A percentile compares a stretch with the other conserved stretches of the same genome.
Conservation (phyloP, 1,140 invertebrate species). For the Drosophila persimilis region DNA sequence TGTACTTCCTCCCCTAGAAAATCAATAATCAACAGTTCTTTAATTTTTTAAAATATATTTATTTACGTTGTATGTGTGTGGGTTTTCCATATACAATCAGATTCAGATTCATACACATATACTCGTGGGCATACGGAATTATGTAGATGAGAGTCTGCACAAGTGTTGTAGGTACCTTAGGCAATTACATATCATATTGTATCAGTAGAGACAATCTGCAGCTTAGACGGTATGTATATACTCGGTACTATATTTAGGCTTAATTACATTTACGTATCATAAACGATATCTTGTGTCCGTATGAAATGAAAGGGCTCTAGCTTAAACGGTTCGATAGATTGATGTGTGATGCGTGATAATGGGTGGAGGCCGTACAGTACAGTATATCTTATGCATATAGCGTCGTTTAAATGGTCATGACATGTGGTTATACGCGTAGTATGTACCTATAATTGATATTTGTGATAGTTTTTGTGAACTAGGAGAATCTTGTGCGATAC, state of each 20-base stretch:
- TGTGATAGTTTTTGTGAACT: constrained; percentile 16
- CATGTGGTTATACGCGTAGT: neutral
- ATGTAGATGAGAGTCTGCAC: constrained; percentile 68
- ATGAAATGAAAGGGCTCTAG: constrained; percentile 29
- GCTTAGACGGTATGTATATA: constrained; percentile 41
- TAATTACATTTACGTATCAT: constrained; percentile 68
- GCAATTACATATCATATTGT: constrained; percentile 69
- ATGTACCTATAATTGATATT: constrained; percentile 28
- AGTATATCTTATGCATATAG: constrained; percentile 42
- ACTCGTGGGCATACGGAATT: constrained; percentile 37
- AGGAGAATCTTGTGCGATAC: constrained; percentile 39
- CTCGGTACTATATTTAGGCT: constrained; percentile 47
- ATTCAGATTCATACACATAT: constrained; percentile 44
- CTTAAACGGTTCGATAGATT: no score
- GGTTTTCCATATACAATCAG: constrained; percentile 65
- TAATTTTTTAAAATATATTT: constrained; percentile 80
- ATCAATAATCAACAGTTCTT: neutral
- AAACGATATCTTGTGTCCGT: constrained; percentile 47
- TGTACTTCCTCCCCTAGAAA: neutral
- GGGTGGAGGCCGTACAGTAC: neutral
- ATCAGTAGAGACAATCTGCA: constrained; percentile 56
- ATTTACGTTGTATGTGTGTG: constrained; percentile 52
- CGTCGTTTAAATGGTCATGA: constrained; percentile 47
- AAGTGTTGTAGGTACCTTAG: constrained; percentile 79
- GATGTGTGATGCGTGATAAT: constrained; percentile 18